A percentile compares a stretch with the other conserved stretches of the same genome.
These are phyloP conservation scores for Coenobita brevimanus DNA, from an alignment of 1,140 invertebrate species.

Conservation along the genomic window DNA sequence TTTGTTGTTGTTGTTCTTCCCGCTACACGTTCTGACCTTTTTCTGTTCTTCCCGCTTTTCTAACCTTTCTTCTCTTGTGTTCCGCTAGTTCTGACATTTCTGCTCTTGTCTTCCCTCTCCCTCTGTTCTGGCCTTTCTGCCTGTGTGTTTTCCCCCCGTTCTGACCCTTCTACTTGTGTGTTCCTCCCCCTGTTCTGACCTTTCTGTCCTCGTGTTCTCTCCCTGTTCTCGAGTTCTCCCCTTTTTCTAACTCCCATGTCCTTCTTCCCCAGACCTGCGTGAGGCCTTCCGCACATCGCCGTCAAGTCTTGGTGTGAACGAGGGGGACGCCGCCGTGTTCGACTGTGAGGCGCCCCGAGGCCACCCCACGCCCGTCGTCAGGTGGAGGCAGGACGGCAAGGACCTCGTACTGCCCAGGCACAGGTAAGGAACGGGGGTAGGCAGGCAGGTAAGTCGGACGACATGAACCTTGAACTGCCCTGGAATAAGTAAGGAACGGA, in stretches of 20 bases:
- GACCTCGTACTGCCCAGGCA: conserved; percentile 73
- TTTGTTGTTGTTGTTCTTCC: no score
- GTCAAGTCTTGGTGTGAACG: conserved; percentile 88
- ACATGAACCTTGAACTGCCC: no score
- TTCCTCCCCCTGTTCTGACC: neutral
- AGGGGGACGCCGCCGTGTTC: conserved; percentile 90
- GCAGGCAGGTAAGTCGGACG: no score
- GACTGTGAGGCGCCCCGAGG: conserved; percentile 94
- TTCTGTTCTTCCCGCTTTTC: no score
- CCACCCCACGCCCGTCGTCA: conserved; percentile 90
- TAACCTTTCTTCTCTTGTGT: no score
- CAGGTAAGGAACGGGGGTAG: no score
- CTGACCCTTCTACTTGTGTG: neutral
- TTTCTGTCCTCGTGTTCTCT: neutral
- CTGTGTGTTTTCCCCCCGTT: neutral
- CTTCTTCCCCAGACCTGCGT: conserved; percentile 85
- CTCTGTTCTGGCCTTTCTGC: no score
- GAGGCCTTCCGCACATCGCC: conserved; percentile 93
- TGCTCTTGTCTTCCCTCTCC: no score
- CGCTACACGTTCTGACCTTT: no score
- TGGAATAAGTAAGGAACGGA: no score
- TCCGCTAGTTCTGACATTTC: no score
- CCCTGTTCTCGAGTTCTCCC: neutral
- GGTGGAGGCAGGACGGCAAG: conserved; percentile 91
- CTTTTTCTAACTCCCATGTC: neutral